A percentile compares a stretch with the other conserved stretches of the same genome.
phyloP scores from a whole-genome alignment of 2,113 vertebrate genomes.

The Mesoclemmys tuberculata region DNA sequence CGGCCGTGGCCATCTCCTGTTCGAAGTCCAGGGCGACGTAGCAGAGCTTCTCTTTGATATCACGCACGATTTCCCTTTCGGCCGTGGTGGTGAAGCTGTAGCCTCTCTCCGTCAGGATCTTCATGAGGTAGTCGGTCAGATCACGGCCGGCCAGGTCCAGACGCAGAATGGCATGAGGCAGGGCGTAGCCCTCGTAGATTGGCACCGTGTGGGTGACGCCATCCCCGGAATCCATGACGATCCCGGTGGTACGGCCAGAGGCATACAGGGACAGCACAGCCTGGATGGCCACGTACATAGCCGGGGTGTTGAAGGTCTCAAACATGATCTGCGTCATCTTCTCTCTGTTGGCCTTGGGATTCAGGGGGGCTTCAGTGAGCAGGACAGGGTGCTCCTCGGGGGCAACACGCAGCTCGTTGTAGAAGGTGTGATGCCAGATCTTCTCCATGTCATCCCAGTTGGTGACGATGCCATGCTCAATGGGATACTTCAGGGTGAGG shows the following conservation, averaged over 20 bases:
- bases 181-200: constrained; percentile 73
- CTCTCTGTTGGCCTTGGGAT: constrained; percentile 77
- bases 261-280: constrained; percentile 78
- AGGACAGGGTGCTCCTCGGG: constrained; percentile 81
- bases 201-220: constrained; percentile 78
- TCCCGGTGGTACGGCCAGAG: constrained; percentile 76
- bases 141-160: constrained; percentile 77
- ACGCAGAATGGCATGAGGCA: constrained; percentile 72
- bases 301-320: constrained; percentile 82
- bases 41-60: constrained; percentile 81
- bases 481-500: constrained; percentile 79
- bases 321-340: constrained; percentile 87
- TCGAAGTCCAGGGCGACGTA: constrained; percentile 80
- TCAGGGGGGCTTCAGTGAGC: constrained; percentile 78
- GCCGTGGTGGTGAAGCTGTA: constrained; percentile 79
- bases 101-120: constrained; percentile 75
- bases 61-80: constrained; percentile 76
- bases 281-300: constrained; percentile 82
- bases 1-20: constrained; percentile 75
- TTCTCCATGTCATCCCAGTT: constrained; percentile 85
- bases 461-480: constrained; percentile 70
- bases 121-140: constrained; percentile 80
- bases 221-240: constrained; percentile 79
- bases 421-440: constrained; percentile 96
- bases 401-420: constrained; percentile 80